A percentile compares a stretch with the other conserved stretches of the same genome.
Evolutionary conservation across 2,888 invertebrate species (phyloP).

Genomic region (Lasioglossum villosulum): DNA sequence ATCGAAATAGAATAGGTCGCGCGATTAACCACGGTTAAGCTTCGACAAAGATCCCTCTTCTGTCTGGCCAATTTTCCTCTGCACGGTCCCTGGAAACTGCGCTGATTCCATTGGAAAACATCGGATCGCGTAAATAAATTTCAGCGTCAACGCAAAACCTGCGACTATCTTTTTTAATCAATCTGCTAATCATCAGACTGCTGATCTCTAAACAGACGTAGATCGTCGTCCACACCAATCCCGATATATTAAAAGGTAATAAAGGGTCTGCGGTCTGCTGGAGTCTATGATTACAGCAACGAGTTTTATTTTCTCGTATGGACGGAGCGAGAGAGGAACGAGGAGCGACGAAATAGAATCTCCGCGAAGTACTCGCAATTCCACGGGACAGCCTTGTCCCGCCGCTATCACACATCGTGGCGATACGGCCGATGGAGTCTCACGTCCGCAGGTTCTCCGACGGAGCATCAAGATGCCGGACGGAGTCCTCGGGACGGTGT

Average conservation of each 20-base stretch:
- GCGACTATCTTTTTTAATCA: neutral
- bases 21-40: slow-evolving; percentile 42
- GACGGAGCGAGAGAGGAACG: neutral
- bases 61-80: slow-evolving; percentile 56
- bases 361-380: slow-evolving; percentile 19
- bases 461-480: slow-evolving; percentile 39
- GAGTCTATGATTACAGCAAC: neutral
- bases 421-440: slow-evolving; percentile 32
- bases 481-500: slow-evolving; percentile 33
- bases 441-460: slow-evolving; percentile 3
- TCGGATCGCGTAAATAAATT: neutral
- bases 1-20: slow-evolving; percentile 57
- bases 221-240: neutral
- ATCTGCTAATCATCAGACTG: neutral
- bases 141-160: neutral
- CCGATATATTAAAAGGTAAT: neutral
- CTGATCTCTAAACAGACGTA: neutral
- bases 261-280: neutral
- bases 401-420: slow-evolving; percentile 19
- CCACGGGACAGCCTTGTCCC: neutral
- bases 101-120: neutral
- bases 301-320: neutral
- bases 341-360: slow-evolving; percentile 17
- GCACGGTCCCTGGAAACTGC: neutral
- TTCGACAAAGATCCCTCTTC: slow-evolving; percentile 40